Evolutionary conservation across 1,140 invertebrate genomes (phyloP).

Genomic region (Patella vulgata): DNA sequence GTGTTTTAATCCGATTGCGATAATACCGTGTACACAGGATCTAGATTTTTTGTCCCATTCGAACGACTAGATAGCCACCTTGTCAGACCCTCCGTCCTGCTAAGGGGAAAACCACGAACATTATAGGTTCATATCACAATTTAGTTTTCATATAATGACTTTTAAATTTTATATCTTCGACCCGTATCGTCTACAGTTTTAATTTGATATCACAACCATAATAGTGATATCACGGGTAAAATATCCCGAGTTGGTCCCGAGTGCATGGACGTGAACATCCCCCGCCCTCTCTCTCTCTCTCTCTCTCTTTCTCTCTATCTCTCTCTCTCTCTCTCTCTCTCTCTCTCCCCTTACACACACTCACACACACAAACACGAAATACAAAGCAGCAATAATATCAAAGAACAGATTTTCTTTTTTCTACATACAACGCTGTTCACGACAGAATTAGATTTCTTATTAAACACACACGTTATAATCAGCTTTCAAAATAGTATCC

Average conservation of each 20-base stretch:
- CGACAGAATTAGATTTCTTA: no score
- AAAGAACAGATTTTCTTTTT: no score
- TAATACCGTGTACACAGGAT: no score
- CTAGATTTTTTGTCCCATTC: no score
- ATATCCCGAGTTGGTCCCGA: not conserved
- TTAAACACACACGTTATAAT: no score
- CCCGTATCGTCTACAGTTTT: not conserved
- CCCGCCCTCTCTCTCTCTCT: slow-evolving; percentile 8
- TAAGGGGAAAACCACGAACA: not conserved
- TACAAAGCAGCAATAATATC: no score
- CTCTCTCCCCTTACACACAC: not conserved
- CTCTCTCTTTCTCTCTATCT: not conserved
- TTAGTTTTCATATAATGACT: not conserved
- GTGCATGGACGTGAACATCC: not conserved
- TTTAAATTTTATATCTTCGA: no score
- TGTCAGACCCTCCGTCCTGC: no score
- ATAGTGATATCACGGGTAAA: not conserved
- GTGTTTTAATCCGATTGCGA: no score
- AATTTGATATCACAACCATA: not conserved
- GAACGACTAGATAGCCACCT: no score
- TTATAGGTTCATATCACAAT: not conserved
- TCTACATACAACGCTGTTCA: no score
- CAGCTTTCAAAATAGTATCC: no score
- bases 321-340: slow-evolving; percentile 4
- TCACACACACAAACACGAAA: slow-evolving; percentile 16